These are phyloP conservation scores for Amphipyra tragopoginis DNA, from an alignment of 2,888 invertebrate genomes.

Conservation along the genomic window DNA sequence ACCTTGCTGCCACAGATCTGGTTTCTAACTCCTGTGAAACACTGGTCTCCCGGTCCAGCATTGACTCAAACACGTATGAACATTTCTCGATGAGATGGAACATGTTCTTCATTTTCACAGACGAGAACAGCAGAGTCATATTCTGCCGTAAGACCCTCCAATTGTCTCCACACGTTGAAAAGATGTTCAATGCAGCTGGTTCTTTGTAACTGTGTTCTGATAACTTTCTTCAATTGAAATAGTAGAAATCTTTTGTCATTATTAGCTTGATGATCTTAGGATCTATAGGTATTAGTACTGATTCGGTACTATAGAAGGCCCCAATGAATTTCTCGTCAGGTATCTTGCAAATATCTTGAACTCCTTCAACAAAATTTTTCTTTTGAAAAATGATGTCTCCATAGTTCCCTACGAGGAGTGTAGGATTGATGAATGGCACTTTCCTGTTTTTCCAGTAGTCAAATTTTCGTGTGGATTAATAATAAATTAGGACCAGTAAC, in stretches of 20 bases:
- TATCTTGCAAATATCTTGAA: slow-evolving; percentile 59
- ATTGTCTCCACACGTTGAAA: slow-evolving; percentile 46
- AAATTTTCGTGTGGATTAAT: slow-evolving; percentile 58
- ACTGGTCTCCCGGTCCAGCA: slow-evolving; percentile 40
- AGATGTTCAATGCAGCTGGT: slow-evolving; percentile 42
- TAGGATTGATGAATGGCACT: slow-evolving; percentile 57
- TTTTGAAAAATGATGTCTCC: slow-evolving; percentile 58
- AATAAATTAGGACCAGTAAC: slow-evolving; percentile 27
- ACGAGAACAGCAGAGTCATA: slow-evolving; percentile 55
- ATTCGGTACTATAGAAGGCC: slow-evolving; percentile 66
- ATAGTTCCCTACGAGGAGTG: slow-evolving; percentile 65
- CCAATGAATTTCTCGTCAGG: slow-evolving; percentile 66
- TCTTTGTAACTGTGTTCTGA: slow-evolving; percentile 54
- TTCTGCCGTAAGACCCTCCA: slow-evolving; percentile 59
- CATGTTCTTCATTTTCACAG: slow-evolving; percentile 59
- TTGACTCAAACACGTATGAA: slow-evolving; percentile 35
- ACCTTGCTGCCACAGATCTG: slow-evolving; percentile 29
- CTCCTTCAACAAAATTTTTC: slow-evolving; percentile 37
- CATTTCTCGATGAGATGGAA: slow-evolving; percentile 54
- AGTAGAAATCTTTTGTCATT: slow-evolving; percentile 68
- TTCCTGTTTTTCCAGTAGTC: slow-evolving; percentile 66
- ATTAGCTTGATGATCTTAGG: slow-evolving; percentile 68
- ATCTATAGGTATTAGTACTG: slow-evolving; percentile 65
- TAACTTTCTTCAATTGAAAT: slow-evolving; percentile 65
- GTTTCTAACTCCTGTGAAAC: slow-evolving; percentile 28